Evolutionary conservation across 2,797 vertebrate species (phyloP).

Genomic region (Chiloscyllium punctatum): DNA sequence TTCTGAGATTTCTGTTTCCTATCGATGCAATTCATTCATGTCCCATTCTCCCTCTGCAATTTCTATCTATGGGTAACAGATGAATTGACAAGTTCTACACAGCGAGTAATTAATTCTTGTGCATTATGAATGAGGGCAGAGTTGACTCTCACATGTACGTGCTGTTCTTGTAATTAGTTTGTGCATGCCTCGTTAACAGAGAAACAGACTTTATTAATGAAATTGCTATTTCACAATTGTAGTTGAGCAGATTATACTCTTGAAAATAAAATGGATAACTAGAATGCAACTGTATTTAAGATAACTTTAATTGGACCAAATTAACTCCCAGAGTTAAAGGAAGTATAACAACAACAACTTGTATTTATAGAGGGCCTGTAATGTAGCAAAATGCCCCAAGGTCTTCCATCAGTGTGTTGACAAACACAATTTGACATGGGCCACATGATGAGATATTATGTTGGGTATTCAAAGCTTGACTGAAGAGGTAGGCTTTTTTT

Average conservation of each 20-base stretch:
- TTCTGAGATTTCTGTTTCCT: background rate
- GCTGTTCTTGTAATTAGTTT: background rate
- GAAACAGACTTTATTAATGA: background rate
- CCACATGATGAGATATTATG: background rate
- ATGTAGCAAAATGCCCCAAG: background rate
- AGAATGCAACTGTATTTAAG: background rate
- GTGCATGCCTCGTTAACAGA: background rate
- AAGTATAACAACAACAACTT: background rate
- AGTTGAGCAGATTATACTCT: background rate
- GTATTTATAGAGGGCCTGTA: background rate
- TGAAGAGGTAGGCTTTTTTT: background rate
- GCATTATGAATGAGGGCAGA: background rate
- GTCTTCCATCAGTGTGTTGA: background rate
- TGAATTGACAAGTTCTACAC: background rate
- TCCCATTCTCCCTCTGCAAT: background rate
- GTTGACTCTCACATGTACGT: background rate
- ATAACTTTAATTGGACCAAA: background rate
- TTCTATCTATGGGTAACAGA: background rate
- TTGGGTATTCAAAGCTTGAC: background rate
- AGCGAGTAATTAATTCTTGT: background rate
- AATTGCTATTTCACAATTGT: background rate
- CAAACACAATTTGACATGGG: background rate
- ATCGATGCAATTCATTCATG: background rate
- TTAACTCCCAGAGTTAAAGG: background rate
- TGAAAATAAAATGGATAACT: background rate